These are phyloP conservation scores for Spilarctia lutea DNA, from an alignment of 2,888 invertebrate genomes.

Conservation along the genomic window DNA sequence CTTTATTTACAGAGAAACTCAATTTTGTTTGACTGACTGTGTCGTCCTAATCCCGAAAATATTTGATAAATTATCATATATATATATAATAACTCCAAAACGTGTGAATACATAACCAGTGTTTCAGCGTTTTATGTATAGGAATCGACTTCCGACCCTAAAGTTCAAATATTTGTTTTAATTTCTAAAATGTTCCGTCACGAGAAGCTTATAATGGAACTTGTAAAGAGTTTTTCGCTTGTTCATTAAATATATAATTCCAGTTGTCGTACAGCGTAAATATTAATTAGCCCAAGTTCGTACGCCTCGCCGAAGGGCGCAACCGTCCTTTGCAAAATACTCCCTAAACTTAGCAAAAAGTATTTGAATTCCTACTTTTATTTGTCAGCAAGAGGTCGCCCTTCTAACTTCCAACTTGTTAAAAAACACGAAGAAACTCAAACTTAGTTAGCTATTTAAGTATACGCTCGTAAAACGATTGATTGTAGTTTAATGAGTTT, in stretches of 20 bases:
- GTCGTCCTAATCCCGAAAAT: too few species aligned
- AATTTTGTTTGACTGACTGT: too few species aligned
- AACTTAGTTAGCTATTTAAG: conserved; percentile 22
- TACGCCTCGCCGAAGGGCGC: neutral
- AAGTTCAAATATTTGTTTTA: neutral
- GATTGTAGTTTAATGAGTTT: conserved; percentile 38
- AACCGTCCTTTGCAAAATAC: conserved; percentile 23
- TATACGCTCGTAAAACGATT: conserved; percentile 26
- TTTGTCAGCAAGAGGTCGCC: conserved; percentile 23
- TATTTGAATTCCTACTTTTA: conserved; percentile 29
- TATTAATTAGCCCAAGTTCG: conserved; percentile 43
- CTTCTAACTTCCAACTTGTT: conserved; percentile 22
- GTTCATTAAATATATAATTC: conserved; percentile 37
- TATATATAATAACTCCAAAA: too few species aligned
- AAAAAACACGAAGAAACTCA: conserved; percentile 33
- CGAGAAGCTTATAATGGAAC: conserved; percentile 10
- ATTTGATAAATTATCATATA: too few species aligned
- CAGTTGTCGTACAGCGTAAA: conserved; percentile 34
- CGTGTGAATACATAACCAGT: neutral
- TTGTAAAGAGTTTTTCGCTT: conserved; percentile 18
- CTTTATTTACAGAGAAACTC: too few species aligned
- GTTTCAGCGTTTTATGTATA: neutral
- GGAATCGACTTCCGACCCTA: neutral
- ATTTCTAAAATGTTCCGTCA: neutral
- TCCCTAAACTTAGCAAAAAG: conserved; percentile 36